phyloP scores from a whole-genome alignment of 2,113 vertebrate genomes.

The Prinia subflava region DNA sequence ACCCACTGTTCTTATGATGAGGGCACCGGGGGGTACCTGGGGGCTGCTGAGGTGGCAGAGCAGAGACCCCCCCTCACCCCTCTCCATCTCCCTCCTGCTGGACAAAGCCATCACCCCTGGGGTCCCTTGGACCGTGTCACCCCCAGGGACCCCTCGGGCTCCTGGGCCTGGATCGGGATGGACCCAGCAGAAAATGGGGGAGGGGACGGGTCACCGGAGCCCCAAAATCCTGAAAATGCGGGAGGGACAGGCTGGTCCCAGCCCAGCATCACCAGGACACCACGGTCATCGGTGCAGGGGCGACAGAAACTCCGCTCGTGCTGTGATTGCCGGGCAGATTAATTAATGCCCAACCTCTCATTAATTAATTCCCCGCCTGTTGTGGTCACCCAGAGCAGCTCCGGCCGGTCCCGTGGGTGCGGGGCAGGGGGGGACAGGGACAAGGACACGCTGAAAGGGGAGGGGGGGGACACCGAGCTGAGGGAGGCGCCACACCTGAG shows the following conservation, averaged over 20 bases:
- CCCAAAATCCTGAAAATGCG: neutral
- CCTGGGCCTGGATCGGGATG: neutral
- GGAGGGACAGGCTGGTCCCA: rapidly evolving
- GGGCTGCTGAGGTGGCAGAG: neutral
- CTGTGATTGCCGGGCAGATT: neutral
- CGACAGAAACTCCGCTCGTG: rapidly evolving
- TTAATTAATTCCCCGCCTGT: neutral
- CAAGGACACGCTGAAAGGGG: neutral
- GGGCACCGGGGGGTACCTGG: neutral
- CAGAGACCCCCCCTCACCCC: neutral
- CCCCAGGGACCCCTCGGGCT: neutral
- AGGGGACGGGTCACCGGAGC: neutral
- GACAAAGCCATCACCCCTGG: rapidly evolving
- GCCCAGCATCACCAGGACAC: neutral
- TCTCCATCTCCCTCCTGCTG: neutral
- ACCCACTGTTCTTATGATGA: neutral
- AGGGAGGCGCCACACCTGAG: too few species aligned
- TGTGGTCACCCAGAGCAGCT: neutral
- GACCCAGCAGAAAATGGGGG: neutral
- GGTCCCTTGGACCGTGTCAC: rapidly evolving
- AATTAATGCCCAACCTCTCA: neutral
- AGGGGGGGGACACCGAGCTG: too few species aligned
- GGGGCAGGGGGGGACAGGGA: neutral
- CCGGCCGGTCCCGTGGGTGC: rapidly evolving
- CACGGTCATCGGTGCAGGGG: neutral